phyloP scores from a whole-genome alignment of 2,888 invertebrate genomes.

The Onthophagus sagittarius region DNA sequence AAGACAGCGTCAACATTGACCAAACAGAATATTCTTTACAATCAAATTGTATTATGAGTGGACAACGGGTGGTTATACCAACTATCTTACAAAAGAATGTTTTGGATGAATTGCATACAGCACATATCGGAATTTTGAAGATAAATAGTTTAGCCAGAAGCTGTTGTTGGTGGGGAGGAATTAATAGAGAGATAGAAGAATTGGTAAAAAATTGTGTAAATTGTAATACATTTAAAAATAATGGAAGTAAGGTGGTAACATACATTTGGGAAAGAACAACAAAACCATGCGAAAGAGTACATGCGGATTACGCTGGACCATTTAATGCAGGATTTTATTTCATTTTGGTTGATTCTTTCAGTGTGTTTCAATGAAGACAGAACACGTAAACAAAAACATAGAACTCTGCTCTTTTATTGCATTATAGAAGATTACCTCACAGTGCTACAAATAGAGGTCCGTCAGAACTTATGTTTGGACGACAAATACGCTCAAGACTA shows the following conservation, averaged over 20 bases:
- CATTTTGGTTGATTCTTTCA: constrained; percentile 27
- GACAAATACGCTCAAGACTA: constrained; percentile 21
- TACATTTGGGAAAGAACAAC: constrained; percentile 28
- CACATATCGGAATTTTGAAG: background rate
- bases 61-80: background rate
- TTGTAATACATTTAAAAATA: constrained; percentile 7
- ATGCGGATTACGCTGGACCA: constrained; percentile 29
- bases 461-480: constrained; percentile 26
- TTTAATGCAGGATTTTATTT: constrained; percentile 26
- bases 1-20: background rate
- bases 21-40: background rate
- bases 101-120: background rate
- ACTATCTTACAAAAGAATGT: background rate
- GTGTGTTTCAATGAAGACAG: too few species aligned
- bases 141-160: background rate
- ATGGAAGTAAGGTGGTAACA: constrained; percentile 21
- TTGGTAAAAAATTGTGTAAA: constrained; percentile 2
- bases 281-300: constrained; percentile 26
- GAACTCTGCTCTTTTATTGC: constrained; percentile 11
- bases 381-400: too few species aligned
- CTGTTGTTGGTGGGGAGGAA: constrained; percentile 13
- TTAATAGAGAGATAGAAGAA: constrained; percentile 15
- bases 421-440: constrained; percentile 20
- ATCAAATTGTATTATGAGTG: background rate
- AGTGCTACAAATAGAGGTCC: constrained; percentile 26